Evolutionary conservation across 2,797 vertebrate species (phyloP).

Genomic region (Sebastes oblongus): DNA sequence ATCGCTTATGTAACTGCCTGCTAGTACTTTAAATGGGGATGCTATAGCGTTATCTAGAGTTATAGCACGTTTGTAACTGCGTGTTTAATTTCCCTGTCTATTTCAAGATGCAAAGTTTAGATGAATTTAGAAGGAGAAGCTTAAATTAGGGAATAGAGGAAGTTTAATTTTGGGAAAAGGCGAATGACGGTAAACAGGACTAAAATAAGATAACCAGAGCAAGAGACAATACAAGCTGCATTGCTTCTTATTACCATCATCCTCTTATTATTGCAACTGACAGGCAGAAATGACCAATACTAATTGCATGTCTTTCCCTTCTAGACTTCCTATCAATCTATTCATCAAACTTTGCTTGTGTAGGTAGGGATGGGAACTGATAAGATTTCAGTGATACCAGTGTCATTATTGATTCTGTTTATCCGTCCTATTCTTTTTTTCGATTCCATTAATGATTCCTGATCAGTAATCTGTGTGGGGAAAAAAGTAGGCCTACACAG

Average conservation of each 20-base stretch:
- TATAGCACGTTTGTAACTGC: neutral
- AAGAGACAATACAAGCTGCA: neutral
- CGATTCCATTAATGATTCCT: no score
- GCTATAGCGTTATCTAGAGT: neutral
- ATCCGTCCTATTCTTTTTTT: neutral
- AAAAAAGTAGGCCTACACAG: neutral
- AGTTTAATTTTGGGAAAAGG: neutral
- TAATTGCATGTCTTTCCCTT: neutral
- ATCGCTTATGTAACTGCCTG: slow-evolving; percentile 8
- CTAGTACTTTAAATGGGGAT: slow-evolving; percentile 1
- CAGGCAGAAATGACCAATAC: slow-evolving; percentile 1
- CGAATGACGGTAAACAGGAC: neutral
- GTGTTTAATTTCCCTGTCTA: neutral
- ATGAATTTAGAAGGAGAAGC: neutral
- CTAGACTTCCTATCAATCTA: slow-evolving; percentile 11
- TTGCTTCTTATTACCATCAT: neutral
- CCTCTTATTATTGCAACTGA: slow-evolving; percentile 4
- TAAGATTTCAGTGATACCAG: neutral
- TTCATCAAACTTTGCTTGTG: slow-evolving; percentile 8
- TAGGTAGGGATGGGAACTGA: neutral
- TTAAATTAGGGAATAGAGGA: neutral
- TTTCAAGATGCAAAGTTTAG: neutral
- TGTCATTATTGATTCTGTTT: neutral
- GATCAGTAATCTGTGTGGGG: neutral
- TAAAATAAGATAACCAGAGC: neutral